Conservation (phyloP, 2,888 invertebrate species). For the Acrobeloides nanus region DNA sequence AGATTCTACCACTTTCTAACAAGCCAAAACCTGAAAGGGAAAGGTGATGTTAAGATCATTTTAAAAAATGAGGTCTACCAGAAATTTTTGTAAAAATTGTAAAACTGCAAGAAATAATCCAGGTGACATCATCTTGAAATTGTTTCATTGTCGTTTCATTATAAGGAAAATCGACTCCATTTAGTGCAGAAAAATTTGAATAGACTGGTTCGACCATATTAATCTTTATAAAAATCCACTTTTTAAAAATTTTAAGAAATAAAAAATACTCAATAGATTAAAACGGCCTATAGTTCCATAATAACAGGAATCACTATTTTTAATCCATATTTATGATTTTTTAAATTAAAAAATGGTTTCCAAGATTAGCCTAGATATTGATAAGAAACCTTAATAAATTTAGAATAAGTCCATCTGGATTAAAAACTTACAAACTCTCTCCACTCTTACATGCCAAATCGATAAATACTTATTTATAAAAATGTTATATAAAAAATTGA, state of each 20-base stretch:
- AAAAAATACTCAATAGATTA: neutral
- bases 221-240: neutral
- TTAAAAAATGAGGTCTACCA: slow-evolving; percentile 21
- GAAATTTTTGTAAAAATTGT: slow-evolving; percentile 51
- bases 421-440: no score
- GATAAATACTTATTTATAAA: no score
- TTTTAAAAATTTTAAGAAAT: neutral
- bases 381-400: no score
- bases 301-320: no score
- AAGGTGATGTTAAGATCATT: slow-evolving; percentile 5
- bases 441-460: no score
- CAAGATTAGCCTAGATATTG: no score
- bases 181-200: no score
- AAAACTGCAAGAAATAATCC: slow-evolving; percentile 46
- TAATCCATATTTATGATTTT: no score
- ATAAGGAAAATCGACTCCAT: neutral
- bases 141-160: slow-evolving; percentile 5
- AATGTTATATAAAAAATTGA: no score
- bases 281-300: neutral
- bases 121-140: slow-evolving; percentile 47
- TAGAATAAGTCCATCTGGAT: no score
- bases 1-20: slow-evolving; percentile 48
- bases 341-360: no score
- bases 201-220: no score
- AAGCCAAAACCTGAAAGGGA: slow-evolving; percentile 44